These are phyloP conservation scores for Sebastes vulpes DNA, from an alignment of 2,797 vertebrate genomes.

Conservation along the genomic window DNA sequence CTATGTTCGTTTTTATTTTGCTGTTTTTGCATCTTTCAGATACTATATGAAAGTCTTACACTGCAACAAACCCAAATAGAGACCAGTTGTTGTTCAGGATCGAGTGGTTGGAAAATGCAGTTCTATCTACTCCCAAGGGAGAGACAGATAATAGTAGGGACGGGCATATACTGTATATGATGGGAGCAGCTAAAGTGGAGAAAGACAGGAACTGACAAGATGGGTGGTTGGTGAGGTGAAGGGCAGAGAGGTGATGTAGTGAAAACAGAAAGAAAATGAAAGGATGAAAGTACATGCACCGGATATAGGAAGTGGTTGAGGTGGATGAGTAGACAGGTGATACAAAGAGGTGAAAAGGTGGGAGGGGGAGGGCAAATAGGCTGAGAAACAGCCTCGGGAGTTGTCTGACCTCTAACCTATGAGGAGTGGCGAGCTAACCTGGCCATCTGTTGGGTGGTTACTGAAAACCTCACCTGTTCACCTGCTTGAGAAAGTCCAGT, in stretches of 20 bases:
- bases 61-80: background rate
- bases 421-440: slow-evolving; percentile 7
- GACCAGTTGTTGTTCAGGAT: background rate
- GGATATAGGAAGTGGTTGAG: background rate
- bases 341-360: slow-evolving; percentile 20
- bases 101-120: slow-evolving; percentile 1
- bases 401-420: slow-evolving; percentile 53
- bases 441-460: slow-evolving; percentile 54
- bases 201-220: background rate
- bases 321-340: slow-evolving; percentile 17
- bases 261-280: background rate
- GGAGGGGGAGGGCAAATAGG: background rate
- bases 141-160: background rate
- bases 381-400: slow-evolving; percentile 35
- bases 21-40: background rate
- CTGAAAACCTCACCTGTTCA: slow-evolving; percentile 18
- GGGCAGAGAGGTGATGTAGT: background rate
- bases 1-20: background rate
- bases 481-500: slow-evolving; percentile 17
- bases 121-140: background rate
- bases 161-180: background rate
- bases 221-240: background rate
- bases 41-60: background rate
- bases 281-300: background rate
- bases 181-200: background rate